A percentile compares a stretch with the other conserved stretches of the same genome.
Evolutionary conservation across 2,797 vertebrate genomes (phyloP).

Genomic region (Danio jaintianensis): DNA sequence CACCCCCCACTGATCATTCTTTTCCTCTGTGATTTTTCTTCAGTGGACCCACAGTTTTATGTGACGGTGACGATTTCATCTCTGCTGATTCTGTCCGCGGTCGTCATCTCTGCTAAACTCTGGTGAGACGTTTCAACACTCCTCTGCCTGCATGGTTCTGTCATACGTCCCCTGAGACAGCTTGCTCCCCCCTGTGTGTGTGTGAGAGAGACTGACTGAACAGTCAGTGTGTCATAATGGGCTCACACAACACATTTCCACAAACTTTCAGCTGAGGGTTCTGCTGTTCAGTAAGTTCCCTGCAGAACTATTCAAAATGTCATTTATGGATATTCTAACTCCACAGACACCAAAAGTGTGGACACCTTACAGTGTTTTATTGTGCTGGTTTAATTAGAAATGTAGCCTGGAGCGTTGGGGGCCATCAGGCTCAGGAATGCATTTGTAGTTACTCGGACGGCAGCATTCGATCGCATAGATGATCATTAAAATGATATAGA

Average conservation of each 20-base stretch:
- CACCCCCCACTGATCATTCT: conserved; percentile 52
- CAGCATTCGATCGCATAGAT: conserved; percentile 41
- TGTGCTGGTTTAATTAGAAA: conserved; percentile 52
- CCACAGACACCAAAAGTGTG: conserved; percentile 18
- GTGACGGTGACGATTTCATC: conserved; percentile 86
- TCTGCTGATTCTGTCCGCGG: conserved; percentile 82
- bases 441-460: conserved; percentile 48
- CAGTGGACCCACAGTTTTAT: conserved; percentile 87
- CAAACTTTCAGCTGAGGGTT: conserved; percentile 22
- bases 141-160: conserved; percentile 49
- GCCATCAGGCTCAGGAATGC: conserved; percentile 39
- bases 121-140: conserved; percentile 74
- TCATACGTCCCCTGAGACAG: conserved; percentile 37
- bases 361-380: conserved; percentile 43
- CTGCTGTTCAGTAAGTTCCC: conserved; percentile 27
- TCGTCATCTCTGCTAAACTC: conserved; percentile 83
- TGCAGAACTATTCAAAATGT: conserved; percentile 18
- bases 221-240: conserved; percentile 42
- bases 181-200: conserved; percentile 35
- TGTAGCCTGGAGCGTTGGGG: conserved; percentile 30
- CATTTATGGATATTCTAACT: conserved; percentile 34
- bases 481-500: conserved; percentile 62
- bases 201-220: conserved; percentile 20
- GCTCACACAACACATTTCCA: conserved; percentile 51
- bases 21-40: conserved; percentile 66